A percentile compares a stretch with the other conserved stretches of the same genome.
Conservation (phyloP, 1,140 invertebrate genomes). For the Drosophila subpulchrella region DNA sequence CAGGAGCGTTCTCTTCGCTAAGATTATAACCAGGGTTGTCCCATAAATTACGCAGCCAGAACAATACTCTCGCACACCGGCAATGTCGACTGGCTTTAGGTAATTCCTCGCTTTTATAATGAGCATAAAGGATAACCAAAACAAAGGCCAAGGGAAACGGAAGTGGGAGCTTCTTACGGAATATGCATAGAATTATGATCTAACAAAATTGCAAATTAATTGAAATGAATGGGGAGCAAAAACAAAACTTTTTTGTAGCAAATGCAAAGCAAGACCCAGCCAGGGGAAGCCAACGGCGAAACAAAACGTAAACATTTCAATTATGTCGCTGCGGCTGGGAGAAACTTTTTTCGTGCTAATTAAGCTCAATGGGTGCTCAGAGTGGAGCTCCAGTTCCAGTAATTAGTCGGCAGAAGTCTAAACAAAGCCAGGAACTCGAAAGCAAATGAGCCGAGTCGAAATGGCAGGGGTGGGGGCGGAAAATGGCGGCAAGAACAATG, state of each 20-base stretch:
- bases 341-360: constrained; percentile 68
- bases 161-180: constrained; percentile 24
- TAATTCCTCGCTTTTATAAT: constrained; percentile 68
- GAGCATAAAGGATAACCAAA: constrained; percentile 59
- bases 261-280: constrained; percentile 7
- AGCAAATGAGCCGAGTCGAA: constrained; percentile 63
- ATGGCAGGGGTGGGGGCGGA: background rate
- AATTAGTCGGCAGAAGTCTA: constrained; percentile 65
- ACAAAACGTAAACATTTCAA: constrained; percentile 77
- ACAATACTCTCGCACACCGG: constrained; percentile 13
- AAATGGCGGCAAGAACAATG: constrained; percentile 41
- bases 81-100: constrained; percentile 24
- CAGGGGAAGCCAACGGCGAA: constrained; percentile 10
- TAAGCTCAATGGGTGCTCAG: constrained; percentile 59
- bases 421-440: constrained; percentile 63
- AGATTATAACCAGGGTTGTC: constrained; percentile 20
- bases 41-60: constrained; percentile 62
- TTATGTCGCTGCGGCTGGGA: constrained; percentile 62
- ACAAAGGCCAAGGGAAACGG: constrained; percentile 34
- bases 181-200: constrained; percentile 60
- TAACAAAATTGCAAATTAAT: constrained; percentile 69
- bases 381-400: constrained; percentile 50
- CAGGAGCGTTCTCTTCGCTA: constrained; percentile 8
- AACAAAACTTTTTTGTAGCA: constrained; percentile 31
- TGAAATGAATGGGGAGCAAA: constrained; percentile 61